Percentiles rank a stretch among this genome's conserved stretches.
These are phyloP conservation scores for Imbricaverruca yamaguchii DNA, from an alignment of 2,888 invertebrate species.

Conservation along the genomic window DNA sequence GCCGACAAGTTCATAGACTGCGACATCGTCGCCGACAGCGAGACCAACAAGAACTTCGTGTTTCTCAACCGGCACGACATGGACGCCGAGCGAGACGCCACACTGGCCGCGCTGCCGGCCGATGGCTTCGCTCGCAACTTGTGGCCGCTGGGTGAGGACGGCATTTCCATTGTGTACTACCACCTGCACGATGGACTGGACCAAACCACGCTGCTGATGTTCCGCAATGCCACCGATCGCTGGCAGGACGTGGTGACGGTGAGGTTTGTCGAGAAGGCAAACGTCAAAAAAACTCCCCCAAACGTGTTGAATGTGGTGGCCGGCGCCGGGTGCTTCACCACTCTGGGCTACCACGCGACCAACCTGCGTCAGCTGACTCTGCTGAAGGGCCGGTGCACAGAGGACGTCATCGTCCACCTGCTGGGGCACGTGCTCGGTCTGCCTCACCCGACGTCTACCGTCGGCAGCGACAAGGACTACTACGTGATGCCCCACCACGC, in stretches of 20 bases:
- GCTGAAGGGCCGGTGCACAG: background rate
- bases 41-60: background rate
- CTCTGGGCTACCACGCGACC: background rate
- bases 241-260: no score
- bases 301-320: background rate
- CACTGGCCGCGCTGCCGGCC: no score
- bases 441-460: constrained; percentile 3
- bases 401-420: background rate
- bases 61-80: background rate
- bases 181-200: no score
- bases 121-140: no score
- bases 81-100: no score
- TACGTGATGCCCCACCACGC: constrained; percentile 16
- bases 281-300: no score
- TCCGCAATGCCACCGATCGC: no score
- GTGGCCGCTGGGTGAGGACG: no score
- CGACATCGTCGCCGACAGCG: background rate
- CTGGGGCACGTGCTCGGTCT: constrained; percentile 6
- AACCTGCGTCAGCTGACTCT: background rate
- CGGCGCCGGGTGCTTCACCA: background rate
- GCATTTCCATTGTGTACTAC: no score
- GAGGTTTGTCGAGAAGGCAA: no score
- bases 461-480: background rate
- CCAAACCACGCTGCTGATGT: no score
- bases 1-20: background rate